Conservation (phyloP, 2,888 invertebrate genomes). For the Eilema depressum region DNA sequence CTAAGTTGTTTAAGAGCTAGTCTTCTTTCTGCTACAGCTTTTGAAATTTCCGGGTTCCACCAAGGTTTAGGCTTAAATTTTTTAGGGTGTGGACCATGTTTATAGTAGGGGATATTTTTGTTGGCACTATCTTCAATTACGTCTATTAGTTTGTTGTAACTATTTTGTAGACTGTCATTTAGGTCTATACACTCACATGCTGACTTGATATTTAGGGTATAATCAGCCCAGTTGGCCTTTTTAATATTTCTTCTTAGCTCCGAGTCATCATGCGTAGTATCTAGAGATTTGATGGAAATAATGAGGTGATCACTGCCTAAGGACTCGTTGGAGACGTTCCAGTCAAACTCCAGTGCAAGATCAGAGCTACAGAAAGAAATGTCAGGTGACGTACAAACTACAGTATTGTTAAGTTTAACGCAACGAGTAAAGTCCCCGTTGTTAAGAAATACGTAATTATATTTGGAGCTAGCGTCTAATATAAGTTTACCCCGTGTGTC, state of each 20-base stretch:
- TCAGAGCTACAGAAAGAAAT: not conserved
- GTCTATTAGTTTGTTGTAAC: constrained; percentile 1
- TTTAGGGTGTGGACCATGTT: not conserved
- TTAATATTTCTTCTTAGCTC: not conserved
- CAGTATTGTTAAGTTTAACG: not conserved
- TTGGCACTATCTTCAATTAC: not conserved
- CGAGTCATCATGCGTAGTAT: not conserved
- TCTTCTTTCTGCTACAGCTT: too few species aligned
- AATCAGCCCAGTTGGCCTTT: not conserved
- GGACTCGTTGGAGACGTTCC: not conserved
- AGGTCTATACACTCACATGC: not conserved
- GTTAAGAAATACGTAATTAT: not conserved
- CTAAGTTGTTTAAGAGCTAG: too few species aligned
- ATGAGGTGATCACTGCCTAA: not conserved
- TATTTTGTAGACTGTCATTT: constrained; percentile 4
- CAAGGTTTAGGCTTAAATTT: too few species aligned
- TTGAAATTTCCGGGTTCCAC: too few species aligned
- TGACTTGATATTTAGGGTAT: not conserved
- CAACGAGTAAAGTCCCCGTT: not conserved
- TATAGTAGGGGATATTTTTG: constrained; percentile 12
- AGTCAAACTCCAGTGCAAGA: not conserved
- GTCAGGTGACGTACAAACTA: not conserved
- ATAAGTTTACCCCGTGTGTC: not conserved
- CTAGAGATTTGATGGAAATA: not conserved
- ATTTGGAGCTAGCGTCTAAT: not conserved